A percentile compares a stretch with the other conserved stretches of the same genome.
These are phyloP conservation scores for Telmatochromis sp. DNA, from an alignment of 2,113 vertebrate species.

Conservation along the genomic window DNA sequence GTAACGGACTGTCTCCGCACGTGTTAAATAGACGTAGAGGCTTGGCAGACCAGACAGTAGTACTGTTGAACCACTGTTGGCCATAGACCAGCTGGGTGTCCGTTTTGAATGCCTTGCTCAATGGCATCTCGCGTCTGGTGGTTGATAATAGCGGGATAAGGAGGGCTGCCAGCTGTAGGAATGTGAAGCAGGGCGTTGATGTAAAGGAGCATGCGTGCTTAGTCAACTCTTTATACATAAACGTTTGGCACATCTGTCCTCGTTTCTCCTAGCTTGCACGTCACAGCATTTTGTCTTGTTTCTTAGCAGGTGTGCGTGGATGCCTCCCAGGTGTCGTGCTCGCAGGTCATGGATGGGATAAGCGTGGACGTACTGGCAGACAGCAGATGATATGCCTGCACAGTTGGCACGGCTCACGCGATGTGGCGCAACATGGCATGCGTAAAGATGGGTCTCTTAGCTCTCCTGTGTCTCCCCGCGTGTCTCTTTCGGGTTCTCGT, in stretches of 20 bases:
- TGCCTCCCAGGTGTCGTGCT: constrained; percentile 20
- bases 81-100: neutral
- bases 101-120: constrained; percentile 28
- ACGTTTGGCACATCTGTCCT: constrained; percentile 1
- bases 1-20: neutral
- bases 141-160: neutral
- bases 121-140: neutral
- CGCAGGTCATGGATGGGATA: constrained; percentile 44
- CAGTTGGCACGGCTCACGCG: constrained; percentile 44
- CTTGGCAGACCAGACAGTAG: neutral
- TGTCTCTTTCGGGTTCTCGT: constrained; percentile 51
- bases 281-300: neutral
- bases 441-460: constrained; percentile 79
- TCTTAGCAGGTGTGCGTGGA: constrained; percentile 49
- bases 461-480: constrained; percentile 73
- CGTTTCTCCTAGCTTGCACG: neutral
- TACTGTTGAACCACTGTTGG: neutral
- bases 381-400: constrained; percentile 57
- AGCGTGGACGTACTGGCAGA: constrained; percentile 39
- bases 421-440: constrained; percentile 67
- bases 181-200: constrained; percentile 23
- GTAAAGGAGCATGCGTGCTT: constrained; percentile 20
- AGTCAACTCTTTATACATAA: neutral
- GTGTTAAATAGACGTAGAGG: neutral
- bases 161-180: neutral